Evolutionary conservation across 2,888 invertebrate genomes (phyloP).

Genomic region (Xylota segnis): DNA sequence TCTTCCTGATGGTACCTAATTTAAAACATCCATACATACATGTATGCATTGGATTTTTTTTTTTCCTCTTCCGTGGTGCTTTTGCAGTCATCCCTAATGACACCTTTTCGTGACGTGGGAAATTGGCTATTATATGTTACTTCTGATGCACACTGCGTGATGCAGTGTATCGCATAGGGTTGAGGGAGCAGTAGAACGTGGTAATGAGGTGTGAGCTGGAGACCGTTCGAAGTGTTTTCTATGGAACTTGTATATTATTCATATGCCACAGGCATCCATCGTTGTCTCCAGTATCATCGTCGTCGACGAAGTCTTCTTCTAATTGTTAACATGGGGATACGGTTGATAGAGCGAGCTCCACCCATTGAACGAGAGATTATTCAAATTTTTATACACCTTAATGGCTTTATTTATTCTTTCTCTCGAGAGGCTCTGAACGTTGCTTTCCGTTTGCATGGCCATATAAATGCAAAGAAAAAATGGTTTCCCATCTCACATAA

Average conservation of each 20-base stretch:
- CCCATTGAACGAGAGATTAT: slow-evolving; percentile 72
- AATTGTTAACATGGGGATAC: slow-evolving; percentile 72
- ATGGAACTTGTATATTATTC: slow-evolving; percentile 64
- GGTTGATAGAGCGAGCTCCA: slow-evolving; percentile 53
- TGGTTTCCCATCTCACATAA: slow-evolving; percentile 56
- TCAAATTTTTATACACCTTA: slow-evolving; percentile 75
- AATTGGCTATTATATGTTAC: slow-evolving; percentile 77
- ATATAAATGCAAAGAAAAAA: slow-evolving; percentile 42
- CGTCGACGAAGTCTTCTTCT: slow-evolving; percentile 38
- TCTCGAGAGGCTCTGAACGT: slow-evolving; percentile 38
- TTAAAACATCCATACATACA: slow-evolving; percentile 57
- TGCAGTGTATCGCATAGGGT: background rate
- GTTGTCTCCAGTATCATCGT: background rate
- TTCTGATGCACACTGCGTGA: slow-evolving; percentile 51
- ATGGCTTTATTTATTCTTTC: slow-evolving; percentile 73
- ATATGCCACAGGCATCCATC: slow-evolving; percentile 46
- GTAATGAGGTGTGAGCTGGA: slow-evolving; percentile 75
- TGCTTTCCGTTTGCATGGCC: slow-evolving; percentile 59
- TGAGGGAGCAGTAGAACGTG: slow-evolving; percentile 60
- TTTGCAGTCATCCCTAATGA: slow-evolving; percentile 76
- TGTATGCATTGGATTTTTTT: slow-evolving; percentile 29
- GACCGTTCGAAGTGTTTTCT: slow-evolving; percentile 65
- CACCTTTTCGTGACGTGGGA: slow-evolving; percentile 76
- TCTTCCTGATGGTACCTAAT: slow-evolving; percentile 61
- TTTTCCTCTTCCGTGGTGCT: slow-evolving; percentile 34